Percentiles rank a stretch among this genome's conserved stretches.
Conservation (phyloP, 2,797 vertebrate genomes). For the Dallia pectoralis region DNA sequence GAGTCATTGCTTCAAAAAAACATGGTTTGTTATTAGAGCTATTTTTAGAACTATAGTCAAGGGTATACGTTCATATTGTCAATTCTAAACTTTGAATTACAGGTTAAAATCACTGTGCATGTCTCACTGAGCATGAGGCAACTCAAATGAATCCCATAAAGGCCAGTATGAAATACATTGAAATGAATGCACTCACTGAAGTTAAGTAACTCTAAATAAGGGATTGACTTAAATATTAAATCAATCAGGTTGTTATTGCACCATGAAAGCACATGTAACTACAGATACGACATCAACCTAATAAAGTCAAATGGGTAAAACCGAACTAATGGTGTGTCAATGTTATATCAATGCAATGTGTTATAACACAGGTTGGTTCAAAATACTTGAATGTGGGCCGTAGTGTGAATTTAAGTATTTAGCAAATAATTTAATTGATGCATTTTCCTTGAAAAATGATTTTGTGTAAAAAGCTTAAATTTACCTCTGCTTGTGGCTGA, state of each 20-base stretch:
- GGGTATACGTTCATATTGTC: background rate
- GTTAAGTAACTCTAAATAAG: no score
- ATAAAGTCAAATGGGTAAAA: no score
- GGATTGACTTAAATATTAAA: no score
- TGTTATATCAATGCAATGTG: background rate
- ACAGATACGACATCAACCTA: no score
- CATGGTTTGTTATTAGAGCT: constrained; percentile 4
- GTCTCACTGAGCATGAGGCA: no score
- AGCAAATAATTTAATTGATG: constrained; percentile 11
- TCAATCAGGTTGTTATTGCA: background rate
- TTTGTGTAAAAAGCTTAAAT: constrained; percentile 23
- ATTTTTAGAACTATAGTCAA: background rate
- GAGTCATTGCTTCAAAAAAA: constrained; percentile 46
- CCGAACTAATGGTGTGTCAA: background rate
- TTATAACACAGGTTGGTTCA: background rate
- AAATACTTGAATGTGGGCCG: no score
- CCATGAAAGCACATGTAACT: background rate
- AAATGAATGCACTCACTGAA: no score
- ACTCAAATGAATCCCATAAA: no score
- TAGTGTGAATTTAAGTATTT: constrained; percentile 1
- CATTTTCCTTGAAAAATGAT: background rate
- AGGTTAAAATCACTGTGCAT: background rate
- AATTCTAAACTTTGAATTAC: background rate
- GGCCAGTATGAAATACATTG: no score
- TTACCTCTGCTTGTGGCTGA: constrained; percentile 97